Evolutionary conservation across 2,888 invertebrate species (phyloP).

Genomic region (Nesidiocoris tenuis): DNA sequence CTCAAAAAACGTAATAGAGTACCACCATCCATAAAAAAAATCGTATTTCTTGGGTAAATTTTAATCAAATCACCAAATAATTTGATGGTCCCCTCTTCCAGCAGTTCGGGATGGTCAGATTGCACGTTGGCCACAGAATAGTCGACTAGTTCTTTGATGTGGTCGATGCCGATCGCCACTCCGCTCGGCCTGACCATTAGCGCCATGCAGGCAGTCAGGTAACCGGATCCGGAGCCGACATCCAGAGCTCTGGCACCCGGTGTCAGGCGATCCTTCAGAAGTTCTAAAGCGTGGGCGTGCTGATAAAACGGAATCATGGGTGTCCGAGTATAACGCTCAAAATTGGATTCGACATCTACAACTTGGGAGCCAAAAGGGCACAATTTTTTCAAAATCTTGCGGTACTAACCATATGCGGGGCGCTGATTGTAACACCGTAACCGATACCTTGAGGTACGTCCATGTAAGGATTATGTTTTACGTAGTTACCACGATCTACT

Average conservation of each 20-base stretch:
- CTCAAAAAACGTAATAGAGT: too few relatives aligned
- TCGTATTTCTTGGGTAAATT: too few relatives aligned
- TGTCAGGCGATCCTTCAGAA: conserved; percentile 72
- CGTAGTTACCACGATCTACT: conserved; percentile 82
- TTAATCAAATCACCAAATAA: conserved; percentile 73
- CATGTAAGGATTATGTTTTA: conserved; percentile 74
- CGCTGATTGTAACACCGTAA: conserved; percentile 91
- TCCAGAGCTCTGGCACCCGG: conserved; percentile 80
- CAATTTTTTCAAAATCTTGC: too few relatives aligned
- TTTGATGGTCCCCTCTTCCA: conserved; percentile 67
- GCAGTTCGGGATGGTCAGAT: conserved; percentile 68
- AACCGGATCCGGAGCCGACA: conserved; percentile 93
- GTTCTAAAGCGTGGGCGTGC: conserved; percentile 90
- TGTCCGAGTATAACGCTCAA: too few relatives aligned
- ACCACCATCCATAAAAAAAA: too few relatives aligned
- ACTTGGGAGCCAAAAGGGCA: too few relatives aligned
- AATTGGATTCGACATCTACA: too few relatives aligned
- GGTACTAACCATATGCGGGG: conserved; percentile 91
- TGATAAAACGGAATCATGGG: too few relatives aligned
- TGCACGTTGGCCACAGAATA: conserved; percentile 74
- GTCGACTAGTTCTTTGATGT: conserved; percentile 78
- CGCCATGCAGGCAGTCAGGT: conserved; percentile 88
- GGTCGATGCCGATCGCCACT: conserved; percentile 82
- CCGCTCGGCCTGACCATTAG: conserved; percentile 74
- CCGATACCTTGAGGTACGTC: conserved; percentile 94